These are phyloP conservation scores for Oxystoma pomonae DNA, from an alignment of 2,888 invertebrate species.

Conservation along the genomic window DNA sequence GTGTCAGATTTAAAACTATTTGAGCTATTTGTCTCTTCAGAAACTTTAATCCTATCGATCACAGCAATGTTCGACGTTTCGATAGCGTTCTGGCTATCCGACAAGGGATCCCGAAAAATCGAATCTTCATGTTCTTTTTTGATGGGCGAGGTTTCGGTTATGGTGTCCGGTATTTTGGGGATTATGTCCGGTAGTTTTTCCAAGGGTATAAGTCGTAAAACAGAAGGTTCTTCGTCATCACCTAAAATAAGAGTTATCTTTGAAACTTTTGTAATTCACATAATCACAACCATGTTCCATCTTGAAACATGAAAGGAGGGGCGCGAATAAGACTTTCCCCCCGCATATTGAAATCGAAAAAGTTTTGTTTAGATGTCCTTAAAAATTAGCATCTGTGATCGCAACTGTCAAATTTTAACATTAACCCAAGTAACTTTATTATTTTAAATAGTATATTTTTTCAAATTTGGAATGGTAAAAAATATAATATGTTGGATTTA, in stretches of 20 bases:
- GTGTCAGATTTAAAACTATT: neutral
- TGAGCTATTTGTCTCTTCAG: neutral
- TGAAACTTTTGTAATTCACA: constrained; percentile 19
- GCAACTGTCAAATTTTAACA: no score
- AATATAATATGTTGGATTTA: no score
- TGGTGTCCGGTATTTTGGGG: constrained; percentile 25
- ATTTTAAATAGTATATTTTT: no score
- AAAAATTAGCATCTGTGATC: no score
- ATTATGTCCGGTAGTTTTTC: constrained; percentile 26
- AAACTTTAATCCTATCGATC: neutral
- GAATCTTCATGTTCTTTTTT: constrained; percentile 18
- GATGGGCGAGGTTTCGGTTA: constrained; percentile 19
- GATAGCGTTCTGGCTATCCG: neutral
- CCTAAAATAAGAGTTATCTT: neutral
- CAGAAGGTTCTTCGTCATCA: constrained; percentile 14
- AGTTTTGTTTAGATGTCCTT: no score
- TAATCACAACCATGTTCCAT: no score
- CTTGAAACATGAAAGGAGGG: no score
- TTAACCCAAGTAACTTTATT: no score
- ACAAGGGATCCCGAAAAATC: constrained; percentile 5
- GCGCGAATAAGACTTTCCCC: no score
- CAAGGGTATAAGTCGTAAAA: constrained; percentile 7
- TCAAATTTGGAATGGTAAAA: no score
- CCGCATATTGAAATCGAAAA: no score
- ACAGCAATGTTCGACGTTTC: neutral